Conservation (phyloP, 1,140 invertebrate genomes). For the Panagrolaimus sp. region DNA sequence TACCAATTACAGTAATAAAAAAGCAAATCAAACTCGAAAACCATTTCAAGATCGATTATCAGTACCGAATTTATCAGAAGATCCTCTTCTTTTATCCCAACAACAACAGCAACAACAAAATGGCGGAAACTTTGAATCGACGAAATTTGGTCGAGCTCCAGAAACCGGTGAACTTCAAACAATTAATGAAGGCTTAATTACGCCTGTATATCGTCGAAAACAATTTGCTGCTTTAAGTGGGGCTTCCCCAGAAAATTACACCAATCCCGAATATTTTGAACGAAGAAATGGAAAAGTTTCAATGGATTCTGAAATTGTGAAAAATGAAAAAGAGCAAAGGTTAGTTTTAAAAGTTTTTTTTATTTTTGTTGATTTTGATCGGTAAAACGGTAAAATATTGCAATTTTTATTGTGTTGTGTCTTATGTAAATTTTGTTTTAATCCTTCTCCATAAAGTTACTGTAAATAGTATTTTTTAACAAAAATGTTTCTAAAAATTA, state of each 20-base stretch:
- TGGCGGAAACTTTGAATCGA: not conserved
- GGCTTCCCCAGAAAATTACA: conserved; percentile 1
- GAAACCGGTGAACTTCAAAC: conserved; percentile 29
- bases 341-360: not conserved
- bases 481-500: too few species aligned
- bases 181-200: conserved; percentile 52
- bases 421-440: too few species aligned
- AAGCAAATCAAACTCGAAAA: not conserved
- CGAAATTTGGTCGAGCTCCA: not conserved
- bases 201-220: conserved; percentile 49
- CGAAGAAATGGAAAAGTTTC: too few species aligned
- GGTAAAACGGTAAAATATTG: not conserved
- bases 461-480: too few species aligned
- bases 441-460: too few species aligned
- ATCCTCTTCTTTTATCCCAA: not conserved
- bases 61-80: conserved; percentile 15
- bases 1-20: not conserved
- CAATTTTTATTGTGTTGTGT: not conserved
- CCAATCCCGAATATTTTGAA: conserved; percentile 4
- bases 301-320: not conserved
- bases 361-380: not conserved
- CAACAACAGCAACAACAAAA: not conserved
- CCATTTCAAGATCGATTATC: conserved; percentile 13
- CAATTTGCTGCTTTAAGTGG: conserved; percentile 21
- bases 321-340: not conserved